Evolutionary conservation across 1,140 invertebrate genomes (phyloP).

Genomic region (Copidosoma floridanum): DNA sequence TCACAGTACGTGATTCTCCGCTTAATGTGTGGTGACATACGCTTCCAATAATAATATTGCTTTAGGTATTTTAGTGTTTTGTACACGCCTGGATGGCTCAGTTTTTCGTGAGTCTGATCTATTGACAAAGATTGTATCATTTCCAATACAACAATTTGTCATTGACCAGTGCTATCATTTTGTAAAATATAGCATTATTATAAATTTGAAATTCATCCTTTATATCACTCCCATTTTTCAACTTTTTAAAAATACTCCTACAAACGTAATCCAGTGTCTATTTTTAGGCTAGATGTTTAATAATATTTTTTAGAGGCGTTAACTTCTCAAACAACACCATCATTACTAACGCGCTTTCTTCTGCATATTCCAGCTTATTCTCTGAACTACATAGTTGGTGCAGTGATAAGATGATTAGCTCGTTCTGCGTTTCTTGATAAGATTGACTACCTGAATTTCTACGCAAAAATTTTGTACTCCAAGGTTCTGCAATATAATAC

Average conservation of each 20-base stretch:
- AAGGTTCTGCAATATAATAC: constrained; percentile 35
- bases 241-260: background rate
- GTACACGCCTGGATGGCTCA: constrained; percentile 39
- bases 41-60: constrained; percentile 35
- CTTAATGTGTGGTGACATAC: constrained; percentile 26
- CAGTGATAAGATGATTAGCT: constrained; percentile 1
- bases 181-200: constrained; percentile 24
- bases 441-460: constrained; percentile 14
- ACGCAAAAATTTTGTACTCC: constrained; percentile 28
- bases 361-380: background rate
- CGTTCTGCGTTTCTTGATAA: background rate
- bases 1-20: constrained; percentile 29
- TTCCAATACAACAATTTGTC: constrained; percentile 19
- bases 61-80: constrained; percentile 38
- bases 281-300: background rate
- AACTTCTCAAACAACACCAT: background rate
- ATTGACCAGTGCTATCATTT: background rate
- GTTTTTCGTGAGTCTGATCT: constrained; percentile 30
- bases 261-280: background rate
- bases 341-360: background rate
- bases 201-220: constrained; percentile 9
- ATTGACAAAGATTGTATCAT: constrained; percentile 5
- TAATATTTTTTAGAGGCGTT: background rate
- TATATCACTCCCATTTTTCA: background rate
- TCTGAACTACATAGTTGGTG: background rate